A percentile compares a stretch with the other conserved stretches of the same genome.
These are phyloP conservation scores for Trypoxylus dichotomus DNA, from an alignment of 1,140 invertebrate genomes.

Conservation along the genomic window DNA sequence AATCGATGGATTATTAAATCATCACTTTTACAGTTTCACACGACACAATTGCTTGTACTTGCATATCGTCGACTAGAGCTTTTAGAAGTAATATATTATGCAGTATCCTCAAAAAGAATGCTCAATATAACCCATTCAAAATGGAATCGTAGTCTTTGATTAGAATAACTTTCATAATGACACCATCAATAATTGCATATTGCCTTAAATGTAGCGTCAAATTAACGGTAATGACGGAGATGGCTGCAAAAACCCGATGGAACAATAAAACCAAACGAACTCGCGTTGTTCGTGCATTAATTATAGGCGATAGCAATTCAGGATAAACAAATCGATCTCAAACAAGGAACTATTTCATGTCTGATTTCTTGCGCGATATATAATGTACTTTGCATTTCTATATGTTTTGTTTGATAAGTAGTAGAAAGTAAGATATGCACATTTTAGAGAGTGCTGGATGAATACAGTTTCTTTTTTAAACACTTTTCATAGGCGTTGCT, in stretches of 20 bases:
- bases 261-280: not conserved
- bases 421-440: not conserved
- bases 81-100: not conserved
- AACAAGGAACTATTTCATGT: too few species aligned
- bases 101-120: not conserved
- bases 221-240: not conserved
- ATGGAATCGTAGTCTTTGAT: not conserved
- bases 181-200: not conserved
- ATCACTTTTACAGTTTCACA: not conserved
- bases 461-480: too few species aligned
- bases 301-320: not conserved
- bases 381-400: not conserved
- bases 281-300: not conserved
- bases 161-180: conserved; percentile 9
- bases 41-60: not conserved
- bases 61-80: not conserved
- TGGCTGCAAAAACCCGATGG: not conserved
- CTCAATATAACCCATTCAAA: not conserved
- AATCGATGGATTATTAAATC: conserved; percentile 4
- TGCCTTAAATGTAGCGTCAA: conserved; percentile 5
- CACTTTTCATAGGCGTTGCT: too few species aligned
- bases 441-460: not conserved
- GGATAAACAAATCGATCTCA: not conserved
- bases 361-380: too few species aligned
- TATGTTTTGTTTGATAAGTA: not conserved